These are phyloP conservation scores for Syrmaticus mikado DNA, from an alignment of 2,113 vertebrate species.

Conservation along the genomic window DNA sequence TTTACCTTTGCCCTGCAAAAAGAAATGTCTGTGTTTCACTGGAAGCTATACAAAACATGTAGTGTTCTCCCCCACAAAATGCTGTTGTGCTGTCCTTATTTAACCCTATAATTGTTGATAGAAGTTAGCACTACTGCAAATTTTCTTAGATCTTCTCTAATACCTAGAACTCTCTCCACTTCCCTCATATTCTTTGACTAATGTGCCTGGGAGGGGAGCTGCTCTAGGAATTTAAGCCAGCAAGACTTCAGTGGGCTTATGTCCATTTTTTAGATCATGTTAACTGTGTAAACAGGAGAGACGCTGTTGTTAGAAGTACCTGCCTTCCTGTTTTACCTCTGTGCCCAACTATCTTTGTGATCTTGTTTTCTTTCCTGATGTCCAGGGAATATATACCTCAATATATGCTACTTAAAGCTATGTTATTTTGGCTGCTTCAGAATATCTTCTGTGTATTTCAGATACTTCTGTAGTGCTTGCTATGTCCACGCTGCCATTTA, in stretches of 20 bases:
- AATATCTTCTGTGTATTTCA: neutral
- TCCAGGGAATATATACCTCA: neutral
- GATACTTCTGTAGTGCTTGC: neutral
- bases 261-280: neutral
- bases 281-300: neutral
- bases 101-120: neutral
- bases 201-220: neutral
- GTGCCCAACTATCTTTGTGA: neutral
- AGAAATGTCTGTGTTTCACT: constrained; percentile 1
- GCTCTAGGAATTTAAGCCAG: neutral
- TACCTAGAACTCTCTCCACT: neutral
- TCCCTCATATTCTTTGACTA: neutral
- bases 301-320: neutral
- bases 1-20: constrained; percentile 83
- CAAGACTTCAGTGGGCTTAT: neutral
- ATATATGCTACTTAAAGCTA: neutral
- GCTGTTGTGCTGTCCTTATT: neutral
- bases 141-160: neutral
- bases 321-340: neutral
- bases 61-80: neutral
- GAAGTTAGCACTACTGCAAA: neutral
- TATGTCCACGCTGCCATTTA: neutral
- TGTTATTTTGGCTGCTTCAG: neutral
- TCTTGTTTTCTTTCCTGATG: neutral
- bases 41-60: neutral